A percentile compares a stretch with the other conserved stretches of the same genome.
Evolutionary conservation across 2,888 invertebrate genomes (phyloP).

Genomic region (Schizaphis graminum): DNA sequence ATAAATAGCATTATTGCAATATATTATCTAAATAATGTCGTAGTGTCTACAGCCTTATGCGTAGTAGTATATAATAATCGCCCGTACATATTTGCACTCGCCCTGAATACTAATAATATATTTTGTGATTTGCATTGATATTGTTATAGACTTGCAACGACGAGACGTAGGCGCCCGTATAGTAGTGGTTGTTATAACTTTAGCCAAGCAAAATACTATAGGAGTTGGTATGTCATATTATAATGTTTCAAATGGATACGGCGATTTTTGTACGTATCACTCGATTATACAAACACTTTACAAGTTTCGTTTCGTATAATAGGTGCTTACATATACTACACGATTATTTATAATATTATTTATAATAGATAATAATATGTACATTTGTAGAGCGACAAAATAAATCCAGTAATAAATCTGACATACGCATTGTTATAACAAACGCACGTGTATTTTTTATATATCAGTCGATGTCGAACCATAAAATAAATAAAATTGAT

Average conservation of each 20-base stretch:
- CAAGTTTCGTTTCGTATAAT: background rate
- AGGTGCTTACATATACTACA: background rate
- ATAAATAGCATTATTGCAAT: background rate
- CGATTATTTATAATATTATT: too few relatives aligned
- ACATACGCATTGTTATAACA: background rate
- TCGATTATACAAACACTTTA: background rate
- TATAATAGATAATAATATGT: background rate
- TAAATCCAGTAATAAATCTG: background rate
- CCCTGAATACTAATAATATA: conserved; percentile 3
- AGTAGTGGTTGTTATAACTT: background rate
- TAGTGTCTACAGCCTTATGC: background rate
- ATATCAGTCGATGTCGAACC: background rate
- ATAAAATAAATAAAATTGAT: background rate
- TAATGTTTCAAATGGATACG: background rate
- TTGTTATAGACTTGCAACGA: background rate
- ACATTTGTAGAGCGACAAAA: background rate
- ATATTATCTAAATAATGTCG: background rate
- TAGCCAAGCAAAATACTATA: background rate
- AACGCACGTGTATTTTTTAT: background rate
- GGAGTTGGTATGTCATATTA: background rate
- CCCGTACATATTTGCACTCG: background rate
- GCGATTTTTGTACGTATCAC: background rate
- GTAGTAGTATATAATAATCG: background rate
- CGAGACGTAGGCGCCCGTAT: background rate
- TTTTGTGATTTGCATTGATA: background rate